Evolutionary conservation across 2,888 invertebrate species (phyloP), one percentile per base, ranked within the genome.

Genomic region (Liopterus haemorrhoidalis): DNA sequence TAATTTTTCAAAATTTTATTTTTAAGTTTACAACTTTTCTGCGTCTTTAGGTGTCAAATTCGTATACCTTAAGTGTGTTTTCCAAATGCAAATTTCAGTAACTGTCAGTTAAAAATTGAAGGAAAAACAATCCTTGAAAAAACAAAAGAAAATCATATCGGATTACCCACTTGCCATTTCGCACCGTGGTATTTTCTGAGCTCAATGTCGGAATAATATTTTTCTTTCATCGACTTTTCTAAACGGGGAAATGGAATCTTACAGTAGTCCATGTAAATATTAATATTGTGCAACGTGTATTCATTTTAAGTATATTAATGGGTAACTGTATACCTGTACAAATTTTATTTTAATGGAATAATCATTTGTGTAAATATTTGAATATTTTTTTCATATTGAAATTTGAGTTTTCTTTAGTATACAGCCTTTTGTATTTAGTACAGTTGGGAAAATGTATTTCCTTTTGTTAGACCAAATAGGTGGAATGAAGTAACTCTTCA

Each of bases 301-400:
- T 57, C 57, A 59, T 58, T 58, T 59, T 59, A 60, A 64, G 61
- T 63, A 63, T 60, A 59, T 57, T 51, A 53, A 53, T 54, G 55
- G 52, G 36, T 54, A n/a, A 25, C 19, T 57, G 54, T 59, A 58
- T 66, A 66, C 66, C 67, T 67, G 66, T 61, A 61, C 62, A 66
- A 69, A 68, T 69, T 69, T 69, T 66, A 65, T 67, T 68, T 68
- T 69, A 69, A 69, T 69, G 67, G 68, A 69, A 69, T 68, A 68
- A 69, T 69, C 68, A 65, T 68, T 69, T 66, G 64, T 62, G 69
- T 66, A 68, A 69, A 69, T 69, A 69, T 69, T 69, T 69, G 69
- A 67, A 63, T 67, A 64, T 67, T 66, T 66, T 63, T 67, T 66
- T 68, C 63, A 67, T 67, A 67, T 67, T 65, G 67, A 66, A 67